Base-by-base conservation (phyloP, 2,797 vertebrate species). In the Pangasius mekongensis region DNA sequence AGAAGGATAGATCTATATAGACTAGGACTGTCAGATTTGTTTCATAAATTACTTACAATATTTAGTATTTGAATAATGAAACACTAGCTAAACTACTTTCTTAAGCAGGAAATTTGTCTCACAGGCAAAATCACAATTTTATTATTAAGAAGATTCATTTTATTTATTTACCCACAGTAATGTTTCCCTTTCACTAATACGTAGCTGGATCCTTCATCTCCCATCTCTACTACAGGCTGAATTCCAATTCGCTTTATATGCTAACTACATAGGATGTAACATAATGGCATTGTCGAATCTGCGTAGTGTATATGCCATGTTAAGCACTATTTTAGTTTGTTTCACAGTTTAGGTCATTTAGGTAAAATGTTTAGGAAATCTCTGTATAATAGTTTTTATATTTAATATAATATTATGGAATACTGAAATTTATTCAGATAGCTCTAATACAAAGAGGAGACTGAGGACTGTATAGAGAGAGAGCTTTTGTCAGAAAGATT, bases 401-500 rank as follows among this genome's bases (percentile, higher is more conserved):
- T 5, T 30, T 77, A 52, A n/a, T 54, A 36, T 36, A 58, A 60
- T n/a, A 8, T 16, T 47, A 0, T 14, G 1, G 11, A 14, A 36
- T 9, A 14, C 7, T 7, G 24, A 27, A 16, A 43, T 62, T 14
- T 14, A 6, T 82, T 47, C 36, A 18, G 13, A 47, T 62, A 10
- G 13, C 36, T 22, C 14, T n/a, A 8, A 43, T 7, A 82, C 60
- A 49, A 30, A 30, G 9, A 69, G 58, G 80, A 77, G 60, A 76
- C 30, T 71, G 87, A 77, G 60, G 71, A 27, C 3, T 22, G 11
- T 81, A 60, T 13, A 73, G 80, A 64, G 47, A 33, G n/a, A 39
- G 39, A 13, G 64, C 43, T 74, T 43, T 49, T 39, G 83, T 67
- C 36, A 86, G 33, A 81, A 87, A 76, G 58, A 58, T 80, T 87